Percentiles rank a stretch among this genome's conserved stretches.
These are phyloP conservation scores for Scolanthus callimorphus DNA, from an alignment of 92 coral and sea anemone species.

Conservation along the genomic window DNA sequence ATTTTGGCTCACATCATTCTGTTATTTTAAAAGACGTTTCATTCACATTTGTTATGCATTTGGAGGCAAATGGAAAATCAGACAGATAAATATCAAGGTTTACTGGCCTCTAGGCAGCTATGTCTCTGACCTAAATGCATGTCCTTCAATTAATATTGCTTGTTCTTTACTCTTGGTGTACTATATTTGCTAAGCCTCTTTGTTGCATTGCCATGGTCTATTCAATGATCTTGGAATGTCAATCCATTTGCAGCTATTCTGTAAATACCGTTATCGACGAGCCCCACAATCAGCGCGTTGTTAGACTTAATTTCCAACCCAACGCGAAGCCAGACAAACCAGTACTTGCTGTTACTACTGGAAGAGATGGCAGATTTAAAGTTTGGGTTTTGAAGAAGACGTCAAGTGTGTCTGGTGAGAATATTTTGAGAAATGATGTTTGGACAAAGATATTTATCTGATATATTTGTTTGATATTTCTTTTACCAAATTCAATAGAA, in stretches of 20 bases:
- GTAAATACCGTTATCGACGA: slow-evolving; percentile 84
- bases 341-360: slow-evolving; percentile 79
- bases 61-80: too few relatives aligned
- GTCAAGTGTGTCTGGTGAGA: slow-evolving; percentile 48
- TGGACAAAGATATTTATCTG: too few relatives aligned
- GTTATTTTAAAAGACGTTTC: too few relatives aligned
- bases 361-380: slow-evolving; percentile 88
- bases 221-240: too few relatives aligned
- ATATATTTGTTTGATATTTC: too few relatives aligned
- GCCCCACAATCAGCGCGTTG: slow-evolving; percentile 70
- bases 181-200: not conserved
- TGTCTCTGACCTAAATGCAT: too few relatives aligned
- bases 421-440: not conserved
- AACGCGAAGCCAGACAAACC: slow-evolving; percentile 6
- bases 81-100: too few relatives aligned
- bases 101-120: too few relatives aligned
- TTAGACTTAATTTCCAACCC: slow-evolving; percentile 79
- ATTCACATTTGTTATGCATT: too few relatives aligned
- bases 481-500: too few relatives aligned
- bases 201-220: not conserved
- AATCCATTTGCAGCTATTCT: slow-evolving; percentile 44
- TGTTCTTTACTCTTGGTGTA: not conserved
- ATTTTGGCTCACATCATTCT: too few relatives aligned
- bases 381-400: slow-evolving; percentile 76
- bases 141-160: too few relatives aligned